phyloP scores from a whole-genome alignment of 2,888 invertebrate species.

The Xanthorhoe spadicearia region DNA sequence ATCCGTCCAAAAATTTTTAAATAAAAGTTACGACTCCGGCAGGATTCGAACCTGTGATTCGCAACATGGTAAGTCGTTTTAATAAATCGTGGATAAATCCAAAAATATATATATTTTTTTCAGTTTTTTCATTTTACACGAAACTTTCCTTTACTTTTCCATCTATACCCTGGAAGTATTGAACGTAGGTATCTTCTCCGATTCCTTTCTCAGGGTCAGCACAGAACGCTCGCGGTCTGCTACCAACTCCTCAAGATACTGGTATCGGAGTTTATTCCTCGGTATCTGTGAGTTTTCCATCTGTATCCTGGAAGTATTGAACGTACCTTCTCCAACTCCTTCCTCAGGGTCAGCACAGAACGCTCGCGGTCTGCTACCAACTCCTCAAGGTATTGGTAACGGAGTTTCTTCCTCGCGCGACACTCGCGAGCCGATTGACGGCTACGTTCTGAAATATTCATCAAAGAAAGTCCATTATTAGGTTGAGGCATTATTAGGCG shows the following conservation, averaged over 20 bases:
- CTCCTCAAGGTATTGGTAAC: slow-evolving; percentile 98
- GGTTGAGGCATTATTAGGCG: too few species aligned
- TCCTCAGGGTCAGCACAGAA: slow-evolving; percentile 93
- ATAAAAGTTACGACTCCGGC: too few species aligned
- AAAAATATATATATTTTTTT: too few species aligned
- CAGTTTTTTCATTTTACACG: too few species aligned
- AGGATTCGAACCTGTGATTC: too few species aligned
- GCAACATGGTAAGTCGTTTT: too few species aligned
- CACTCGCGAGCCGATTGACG: slow-evolving; percentile 99
- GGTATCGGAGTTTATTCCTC: slow-evolving; percentile 97
- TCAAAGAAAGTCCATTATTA: neutral
- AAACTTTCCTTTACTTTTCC: too few species aligned
- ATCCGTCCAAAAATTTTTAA: too few species aligned
- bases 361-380: slow-evolving; percentile 96
- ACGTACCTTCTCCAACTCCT: slow-evolving; percentile 95
- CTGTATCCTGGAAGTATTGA: neutral
- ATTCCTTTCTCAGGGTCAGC: slow-evolving; percentile 92
- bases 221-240: slow-evolving; percentile 97
- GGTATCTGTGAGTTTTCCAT: slow-evolving; percentile 57
- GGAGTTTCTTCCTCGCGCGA: slow-evolving; percentile 97
- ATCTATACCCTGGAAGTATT: neutral
- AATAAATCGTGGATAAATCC: too few species aligned
- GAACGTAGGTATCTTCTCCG: slow-evolving; percentile 90
- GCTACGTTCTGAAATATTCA: slow-evolving; percentile 91
- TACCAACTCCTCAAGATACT: slow-evolving; percentile 97